These are phyloP conservation scores for Grantiella picta DNA, from an alignment of 2,113 vertebrate species.

Conservation along the genomic window DNA sequence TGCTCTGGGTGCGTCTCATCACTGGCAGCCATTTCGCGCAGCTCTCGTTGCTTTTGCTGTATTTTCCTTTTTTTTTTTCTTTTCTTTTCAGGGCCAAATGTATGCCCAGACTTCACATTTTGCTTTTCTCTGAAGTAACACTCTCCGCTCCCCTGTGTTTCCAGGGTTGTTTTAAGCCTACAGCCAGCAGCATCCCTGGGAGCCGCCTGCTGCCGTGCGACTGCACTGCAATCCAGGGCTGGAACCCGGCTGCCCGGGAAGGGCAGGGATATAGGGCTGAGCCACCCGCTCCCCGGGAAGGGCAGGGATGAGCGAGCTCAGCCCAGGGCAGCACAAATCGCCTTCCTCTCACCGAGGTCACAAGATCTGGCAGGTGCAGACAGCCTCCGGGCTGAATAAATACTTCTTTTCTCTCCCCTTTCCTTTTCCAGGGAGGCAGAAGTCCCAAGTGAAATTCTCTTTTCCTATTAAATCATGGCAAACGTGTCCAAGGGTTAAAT, in stretches of 20 bases:
- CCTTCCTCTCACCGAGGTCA: not conserved
- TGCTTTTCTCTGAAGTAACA: not conserved
- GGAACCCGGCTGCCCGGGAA: not conserved
- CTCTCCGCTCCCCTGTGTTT: rapidly evolving
- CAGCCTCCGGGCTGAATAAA: not conserved
- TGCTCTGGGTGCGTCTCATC: not conserved
- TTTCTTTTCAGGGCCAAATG: not conserved
- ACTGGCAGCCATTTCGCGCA: not conserved
- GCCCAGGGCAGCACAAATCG: not conserved
- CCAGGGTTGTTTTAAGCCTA: not conserved
- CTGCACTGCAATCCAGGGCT: not conserved
- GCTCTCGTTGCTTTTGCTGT: not conserved
- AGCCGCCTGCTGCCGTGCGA: slow-evolving; percentile 7
- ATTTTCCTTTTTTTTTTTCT: not conserved
- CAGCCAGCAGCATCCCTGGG: not conserved
- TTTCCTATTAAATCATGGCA: not conserved
- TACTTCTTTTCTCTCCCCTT: not conserved
- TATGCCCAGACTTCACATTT: rapidly evolving
- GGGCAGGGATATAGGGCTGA: not conserved
- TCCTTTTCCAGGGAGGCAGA: not conserved
- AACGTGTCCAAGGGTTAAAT: not conserved
- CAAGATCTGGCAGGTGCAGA: not conserved
- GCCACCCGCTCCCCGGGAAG: not conserved
- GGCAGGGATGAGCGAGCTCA: not conserved
- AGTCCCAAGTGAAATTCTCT: rapidly evolving